Evolutionary conservation across 2,113 vertebrate genomes (phyloP).

Genomic region (Procavia capensis): DNA sequence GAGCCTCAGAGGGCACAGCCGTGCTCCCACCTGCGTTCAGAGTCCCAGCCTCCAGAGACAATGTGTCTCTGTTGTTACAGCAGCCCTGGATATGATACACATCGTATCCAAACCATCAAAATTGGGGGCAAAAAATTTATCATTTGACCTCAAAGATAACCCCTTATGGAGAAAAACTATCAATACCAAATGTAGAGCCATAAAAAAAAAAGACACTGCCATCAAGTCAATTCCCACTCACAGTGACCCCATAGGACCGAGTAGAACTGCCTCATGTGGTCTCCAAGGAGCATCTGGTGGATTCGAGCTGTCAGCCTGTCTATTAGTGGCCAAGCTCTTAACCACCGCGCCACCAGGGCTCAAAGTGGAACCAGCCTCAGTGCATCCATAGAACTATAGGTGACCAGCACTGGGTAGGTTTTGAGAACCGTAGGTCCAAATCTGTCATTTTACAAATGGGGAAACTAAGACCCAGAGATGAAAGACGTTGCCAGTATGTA

Average conservation of each 20-base stretch:
- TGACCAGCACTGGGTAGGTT: background rate
- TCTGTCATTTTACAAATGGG: background rate
- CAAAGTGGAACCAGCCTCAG: background rate
- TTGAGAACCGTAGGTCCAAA: background rate
- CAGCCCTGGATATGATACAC: background rate
- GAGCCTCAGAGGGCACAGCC: background rate
- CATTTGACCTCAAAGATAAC: conserved; percentile 34
- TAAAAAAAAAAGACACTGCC: too few relatives aligned
- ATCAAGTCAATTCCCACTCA: too few relatives aligned
- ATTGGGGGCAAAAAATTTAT: background rate
- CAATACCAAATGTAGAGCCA: background rate
- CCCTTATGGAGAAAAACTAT: background rate
- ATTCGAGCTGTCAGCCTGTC: too few relatives aligned
- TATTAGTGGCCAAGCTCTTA: too few relatives aligned
- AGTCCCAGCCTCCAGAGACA: background rate
- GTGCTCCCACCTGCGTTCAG: background rate
- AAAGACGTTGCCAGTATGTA: background rate
- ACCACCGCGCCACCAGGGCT: too few relatives aligned
- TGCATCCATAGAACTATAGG: background rate
- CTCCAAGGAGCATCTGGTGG: too few relatives aligned
- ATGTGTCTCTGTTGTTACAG: background rate
- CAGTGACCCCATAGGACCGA: too few relatives aligned
- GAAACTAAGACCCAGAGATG: background rate
- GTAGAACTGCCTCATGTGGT: too few relatives aligned
- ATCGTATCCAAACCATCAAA: background rate